Evolutionary conservation across 2,113 vertebrate species (phyloP).

Genomic region (Pelobates fuscus): DNA sequence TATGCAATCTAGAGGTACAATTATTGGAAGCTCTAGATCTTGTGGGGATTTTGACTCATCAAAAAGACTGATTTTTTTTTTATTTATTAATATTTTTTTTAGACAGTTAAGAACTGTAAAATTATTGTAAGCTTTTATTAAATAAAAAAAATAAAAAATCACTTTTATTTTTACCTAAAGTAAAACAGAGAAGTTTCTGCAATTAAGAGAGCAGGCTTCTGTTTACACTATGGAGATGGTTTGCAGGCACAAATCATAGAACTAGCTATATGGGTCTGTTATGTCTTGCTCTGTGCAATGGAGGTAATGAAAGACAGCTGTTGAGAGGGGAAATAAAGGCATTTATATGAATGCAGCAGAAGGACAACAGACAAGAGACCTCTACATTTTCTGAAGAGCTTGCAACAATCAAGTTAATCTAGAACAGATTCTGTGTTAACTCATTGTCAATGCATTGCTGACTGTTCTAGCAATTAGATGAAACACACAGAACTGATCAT

Average conservation of each 20-base stretch:
- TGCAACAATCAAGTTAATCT: neutral
- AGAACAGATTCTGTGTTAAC: neutral
- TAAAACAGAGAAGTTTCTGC: neutral
- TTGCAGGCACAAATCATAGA: conserved; percentile 23
- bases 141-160: neutral
- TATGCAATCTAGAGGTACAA: neutral
- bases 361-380: neutral
- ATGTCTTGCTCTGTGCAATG: conserved; percentile 23
- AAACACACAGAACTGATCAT: neutral
- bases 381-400: neutral
- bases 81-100: too few species aligned
- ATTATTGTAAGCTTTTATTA: neutral
- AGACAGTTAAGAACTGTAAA: neutral
- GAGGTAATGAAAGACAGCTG: conserved; percentile 40
- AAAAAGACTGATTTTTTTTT: neutral
- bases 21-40: neutral
- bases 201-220: conserved; percentile 19
- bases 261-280: conserved; percentile 20
- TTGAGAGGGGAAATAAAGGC: conserved; percentile 16
- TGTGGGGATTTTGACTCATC: neutral
- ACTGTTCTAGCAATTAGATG: neutral
- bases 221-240: conserved; percentile 24
- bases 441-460: neutral
- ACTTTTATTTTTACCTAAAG: neutral
- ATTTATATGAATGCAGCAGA: conserved; percentile 8